phyloP scores from a whole-genome alignment of 1,140 invertebrate species.

The Gryllus bimaculatus region DNA sequence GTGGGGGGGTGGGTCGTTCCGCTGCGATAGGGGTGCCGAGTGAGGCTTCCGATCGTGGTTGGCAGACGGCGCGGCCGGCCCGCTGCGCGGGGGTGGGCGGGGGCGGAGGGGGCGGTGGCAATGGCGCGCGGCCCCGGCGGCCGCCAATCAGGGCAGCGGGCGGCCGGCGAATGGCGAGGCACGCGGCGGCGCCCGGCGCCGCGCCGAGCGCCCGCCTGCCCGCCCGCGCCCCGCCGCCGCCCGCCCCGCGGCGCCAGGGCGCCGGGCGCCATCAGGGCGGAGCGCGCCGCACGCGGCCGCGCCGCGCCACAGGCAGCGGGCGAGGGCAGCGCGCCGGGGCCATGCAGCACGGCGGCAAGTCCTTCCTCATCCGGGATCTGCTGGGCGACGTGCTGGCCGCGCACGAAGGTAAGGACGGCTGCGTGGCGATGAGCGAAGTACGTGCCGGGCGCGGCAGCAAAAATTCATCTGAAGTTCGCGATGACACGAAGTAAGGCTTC shows the following conservation, averaged over 20 bases:
- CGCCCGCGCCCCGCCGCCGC: neutral
- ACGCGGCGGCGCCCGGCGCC: neutral
- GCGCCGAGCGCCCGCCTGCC: neutral
- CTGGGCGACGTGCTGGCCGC: constrained; percentile 56
- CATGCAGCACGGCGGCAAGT: constrained; percentile 59
- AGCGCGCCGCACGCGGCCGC: neutral
- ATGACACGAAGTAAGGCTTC: too few relatives aligned
- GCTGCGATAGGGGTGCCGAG: too few relatives aligned
- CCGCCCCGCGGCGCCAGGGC: too few relatives aligned
- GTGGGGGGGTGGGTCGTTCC: too few relatives aligned
- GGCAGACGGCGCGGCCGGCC: too few relatives aligned
- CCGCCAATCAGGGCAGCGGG: neutral
- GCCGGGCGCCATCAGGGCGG: neutral
- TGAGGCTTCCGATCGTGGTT: too few relatives aligned
- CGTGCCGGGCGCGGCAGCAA: too few relatives aligned
- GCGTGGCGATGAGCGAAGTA: too few relatives aligned
- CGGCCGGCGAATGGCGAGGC: neutral
- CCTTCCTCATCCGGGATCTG: constrained; percentile 65
- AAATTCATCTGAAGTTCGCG: too few relatives aligned
- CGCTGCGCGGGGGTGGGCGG: too few relatives aligned
- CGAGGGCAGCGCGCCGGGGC: neutral
- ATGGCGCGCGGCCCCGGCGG: neutral
- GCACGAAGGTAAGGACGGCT: neutral
- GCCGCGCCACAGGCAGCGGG: neutral
- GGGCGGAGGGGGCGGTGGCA: neutral